Evolutionary conservation across 2,113 vertebrate species (phyloP).

Genomic region (Epinephelus moara): DNA sequence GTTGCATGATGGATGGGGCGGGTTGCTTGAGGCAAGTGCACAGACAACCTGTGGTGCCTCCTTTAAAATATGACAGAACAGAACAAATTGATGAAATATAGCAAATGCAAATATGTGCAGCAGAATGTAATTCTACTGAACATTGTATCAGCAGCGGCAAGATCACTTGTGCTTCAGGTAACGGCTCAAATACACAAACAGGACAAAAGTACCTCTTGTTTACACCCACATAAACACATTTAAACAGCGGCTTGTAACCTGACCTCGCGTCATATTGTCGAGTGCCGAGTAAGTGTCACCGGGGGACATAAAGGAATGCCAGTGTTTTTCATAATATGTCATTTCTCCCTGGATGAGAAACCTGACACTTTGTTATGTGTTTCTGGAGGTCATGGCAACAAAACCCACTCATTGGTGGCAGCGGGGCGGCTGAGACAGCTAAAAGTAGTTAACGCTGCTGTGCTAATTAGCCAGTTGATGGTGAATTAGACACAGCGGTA

Average conservation of each 20-base stretch:
- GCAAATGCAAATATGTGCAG: neutral
- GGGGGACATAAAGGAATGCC: conserved; percentile 26
- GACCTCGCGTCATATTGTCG: conserved; percentile 10
- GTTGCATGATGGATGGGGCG: conserved; percentile 34
- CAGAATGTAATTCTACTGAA: neutral
- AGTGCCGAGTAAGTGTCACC: conserved; percentile 26
- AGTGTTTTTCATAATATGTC: conserved; percentile 29
- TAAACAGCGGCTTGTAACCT: conserved; percentile 32
- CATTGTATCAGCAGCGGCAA: neutral
- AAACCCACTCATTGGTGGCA: conserved; percentile 24
- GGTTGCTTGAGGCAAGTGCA: conserved; percentile 8
- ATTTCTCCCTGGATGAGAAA: conserved; percentile 44
- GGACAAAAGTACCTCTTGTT: conserved; percentile 1
- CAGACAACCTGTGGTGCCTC: conserved; percentile 2
- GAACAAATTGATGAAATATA: neutral
- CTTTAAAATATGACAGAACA: neutral
- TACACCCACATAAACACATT: conserved; percentile 6
- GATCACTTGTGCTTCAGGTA: neutral
- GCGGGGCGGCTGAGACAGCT: conserved; percentile 32
- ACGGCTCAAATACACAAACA: conserved; percentile 2
- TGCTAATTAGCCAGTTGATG: conserved; percentile 66
- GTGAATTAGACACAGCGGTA: conserved; percentile 44
- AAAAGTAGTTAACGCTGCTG: conserved; percentile 30
- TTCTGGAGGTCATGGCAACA: conserved; percentile 69
- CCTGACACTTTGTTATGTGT: conserved; percentile 58